Evolutionary conservation across 2,797 vertebrate species (phyloP), one percentile per base, ranked within the genome.

Genomic region (Pseudochromis fuscus): DNA sequence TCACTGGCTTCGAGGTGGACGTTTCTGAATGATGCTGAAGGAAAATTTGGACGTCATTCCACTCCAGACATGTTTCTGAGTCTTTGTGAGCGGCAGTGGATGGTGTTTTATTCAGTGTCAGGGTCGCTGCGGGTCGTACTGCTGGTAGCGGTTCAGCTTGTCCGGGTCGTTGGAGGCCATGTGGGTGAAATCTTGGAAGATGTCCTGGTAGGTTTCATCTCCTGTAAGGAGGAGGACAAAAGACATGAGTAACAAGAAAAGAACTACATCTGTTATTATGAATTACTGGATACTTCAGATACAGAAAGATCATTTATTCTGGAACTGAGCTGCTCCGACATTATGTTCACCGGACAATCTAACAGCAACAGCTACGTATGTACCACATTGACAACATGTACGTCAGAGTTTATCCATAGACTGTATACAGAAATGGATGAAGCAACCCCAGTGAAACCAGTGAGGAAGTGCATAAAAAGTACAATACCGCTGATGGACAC

Each of bases 131-230:
- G 89, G 85, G 75, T 96, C 95, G 16, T 94, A 86, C 82, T 94
- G 95, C 90, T 96, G 96, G 91, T 97, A 98, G 81, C 97, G 97
- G 79, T 97, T 96, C 67, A 99, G 92, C 92, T 98, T 98, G 80
- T 98, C 97, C 1, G 98, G 98, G 86, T 98, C 95, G 64, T 99
- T 96, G 68, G 97, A 96, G 27, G 98, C 98, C 97, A 99, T 99
- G 84, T 98, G 96, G 71, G 96, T 96, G 93, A 98, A 99, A 87
- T 99, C 98, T 91, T 98, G 96, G 88, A 99, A 99, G 88, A 99
- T 99, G 89, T 99, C 97, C 87, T 98, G 97, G 84, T 98, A 99
- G 46, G 97, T 96, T 95, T 98, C 98, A 70, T 99, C 97, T 79
- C 98, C 98, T 99, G 93, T 45, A 87, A 63, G 57, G 72, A 48